Conservation (phyloP, 2,797 vertebrate genomes). For the Phylloscopus collybita region DNA sequence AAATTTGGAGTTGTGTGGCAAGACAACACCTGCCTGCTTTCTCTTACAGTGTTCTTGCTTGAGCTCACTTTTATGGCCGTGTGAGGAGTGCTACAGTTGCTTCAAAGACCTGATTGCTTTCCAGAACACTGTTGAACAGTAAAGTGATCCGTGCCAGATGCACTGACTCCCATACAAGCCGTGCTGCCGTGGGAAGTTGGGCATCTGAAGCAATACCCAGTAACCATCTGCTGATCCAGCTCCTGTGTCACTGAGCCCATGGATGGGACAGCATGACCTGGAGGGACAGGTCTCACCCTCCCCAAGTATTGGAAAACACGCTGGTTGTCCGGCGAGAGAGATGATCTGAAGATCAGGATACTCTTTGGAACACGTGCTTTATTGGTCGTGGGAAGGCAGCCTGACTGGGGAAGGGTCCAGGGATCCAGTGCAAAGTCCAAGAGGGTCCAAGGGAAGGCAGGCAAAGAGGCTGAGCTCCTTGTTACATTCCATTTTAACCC, state of each 20-base stretch:
- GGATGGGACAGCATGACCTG: not conserved
- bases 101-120: not conserved
- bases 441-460: no score
- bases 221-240: not conserved
- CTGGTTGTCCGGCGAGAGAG: no score
- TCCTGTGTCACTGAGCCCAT: fast-evolving
- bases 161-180: fast-evolving
- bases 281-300: not conserved
- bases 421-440: no score
- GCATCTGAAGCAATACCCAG: fast-evolving
- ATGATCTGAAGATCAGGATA: no score
- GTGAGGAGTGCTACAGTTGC: not conserved
- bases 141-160: not conserved
- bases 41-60: not conserved
- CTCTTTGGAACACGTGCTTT: no score
- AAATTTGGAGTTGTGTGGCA: not conserved
- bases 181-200: not conserved
- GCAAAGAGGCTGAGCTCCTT: no score
- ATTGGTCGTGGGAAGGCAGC: no score
- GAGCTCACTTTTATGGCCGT: not conserved
- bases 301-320: no score
- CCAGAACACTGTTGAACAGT: fast-evolving
- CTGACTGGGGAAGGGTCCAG: no score
- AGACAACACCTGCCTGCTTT: not conserved
- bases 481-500: no score